phyloP scores from a whole-genome alignment of 2,113 vertebrate genomes.

The Brachyistius frenatus region DNA sequence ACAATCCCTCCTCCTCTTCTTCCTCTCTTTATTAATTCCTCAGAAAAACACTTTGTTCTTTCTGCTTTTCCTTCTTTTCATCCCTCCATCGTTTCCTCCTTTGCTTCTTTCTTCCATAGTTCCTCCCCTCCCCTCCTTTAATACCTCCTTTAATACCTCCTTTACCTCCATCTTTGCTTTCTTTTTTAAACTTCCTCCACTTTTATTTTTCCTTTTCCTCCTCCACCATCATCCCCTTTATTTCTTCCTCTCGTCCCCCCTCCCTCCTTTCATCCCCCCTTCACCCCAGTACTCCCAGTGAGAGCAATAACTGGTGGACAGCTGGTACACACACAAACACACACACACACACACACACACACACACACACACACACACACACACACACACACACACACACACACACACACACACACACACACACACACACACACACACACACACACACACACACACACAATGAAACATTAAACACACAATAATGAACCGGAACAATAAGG shows the following conservation, averaged over 20 bases:
- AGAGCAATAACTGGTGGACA: constrained; percentile 54
- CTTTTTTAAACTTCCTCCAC: background rate
- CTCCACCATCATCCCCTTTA: background rate
- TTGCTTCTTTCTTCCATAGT: background rate
- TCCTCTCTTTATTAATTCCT: background rate
- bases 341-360: constrained; percentile 36
- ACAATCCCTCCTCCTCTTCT: background rate
- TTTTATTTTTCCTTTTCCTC: background rate
- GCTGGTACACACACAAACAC: constrained; percentile 42
- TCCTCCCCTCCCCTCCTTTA: background rate
- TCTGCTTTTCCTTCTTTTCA: background rate
- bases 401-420: constrained; percentile 13
- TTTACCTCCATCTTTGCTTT: background rate
- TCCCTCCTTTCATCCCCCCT: background rate
- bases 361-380: constrained; percentile 37
- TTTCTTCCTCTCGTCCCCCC: background rate
- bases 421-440: constrained; percentile 15
- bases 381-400: constrained; percentile 16
- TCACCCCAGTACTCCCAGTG: constrained; percentile 57
- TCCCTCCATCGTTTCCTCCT: background rate
- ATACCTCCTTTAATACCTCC: too few species aligned
- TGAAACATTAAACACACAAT: background rate
- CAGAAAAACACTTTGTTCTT: too few species aligned
- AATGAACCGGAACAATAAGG: background rate
- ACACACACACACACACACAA: background rate